phyloP scores from a whole-genome alignment of 2,797 vertebrate genomes.

The Dallia pectoralis region DNA sequence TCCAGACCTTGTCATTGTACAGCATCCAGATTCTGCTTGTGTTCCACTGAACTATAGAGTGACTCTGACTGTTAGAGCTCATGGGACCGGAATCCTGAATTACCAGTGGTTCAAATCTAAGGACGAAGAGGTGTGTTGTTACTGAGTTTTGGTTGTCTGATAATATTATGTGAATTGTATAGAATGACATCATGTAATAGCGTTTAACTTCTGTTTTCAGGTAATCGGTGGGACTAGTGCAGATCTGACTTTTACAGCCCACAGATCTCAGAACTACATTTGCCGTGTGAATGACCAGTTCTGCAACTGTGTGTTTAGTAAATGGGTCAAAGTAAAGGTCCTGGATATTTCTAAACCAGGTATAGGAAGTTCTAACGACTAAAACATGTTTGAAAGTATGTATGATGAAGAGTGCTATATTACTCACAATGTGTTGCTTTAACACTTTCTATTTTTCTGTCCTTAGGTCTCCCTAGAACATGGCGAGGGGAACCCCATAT shows the following conservation, averaged over 20 bases:
- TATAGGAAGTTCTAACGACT: background rate
- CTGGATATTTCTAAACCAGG: conserved; percentile 68
- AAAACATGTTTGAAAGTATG: background rate
- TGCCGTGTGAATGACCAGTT: conserved; percentile 79
- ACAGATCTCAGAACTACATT: conserved; percentile 69
- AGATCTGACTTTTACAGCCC: conserved; percentile 70
- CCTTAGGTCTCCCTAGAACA: conserved; percentile 62
- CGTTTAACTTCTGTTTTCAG: conserved; percentile 36
- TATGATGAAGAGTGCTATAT: background rate
- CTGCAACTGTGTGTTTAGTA: conserved; percentile 71
- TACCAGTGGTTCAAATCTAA: conserved; percentile 85
- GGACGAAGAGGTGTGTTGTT: conserved; percentile 65
- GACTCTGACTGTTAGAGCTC: conserved; percentile 74
- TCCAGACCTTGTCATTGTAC: conserved; percentile 77
- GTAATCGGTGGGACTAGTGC: conserved; percentile 70
- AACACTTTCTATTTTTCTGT: background rate
- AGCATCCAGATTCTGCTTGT: conserved; percentile 75
- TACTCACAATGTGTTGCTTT: background rate
- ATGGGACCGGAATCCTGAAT: conserved; percentile 61
- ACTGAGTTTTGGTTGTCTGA: background rate
- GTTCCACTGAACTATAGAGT: conserved; percentile 75
- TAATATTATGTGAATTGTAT: background rate
- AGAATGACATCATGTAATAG: background rate
- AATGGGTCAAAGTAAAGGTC: conserved; percentile 85
- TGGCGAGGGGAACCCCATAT: conserved; percentile 82